These are phyloP conservation scores for Mus caroli DNA, from an alignment of 2,797 vertebrate species.

Conservation along the genomic window DNA sequence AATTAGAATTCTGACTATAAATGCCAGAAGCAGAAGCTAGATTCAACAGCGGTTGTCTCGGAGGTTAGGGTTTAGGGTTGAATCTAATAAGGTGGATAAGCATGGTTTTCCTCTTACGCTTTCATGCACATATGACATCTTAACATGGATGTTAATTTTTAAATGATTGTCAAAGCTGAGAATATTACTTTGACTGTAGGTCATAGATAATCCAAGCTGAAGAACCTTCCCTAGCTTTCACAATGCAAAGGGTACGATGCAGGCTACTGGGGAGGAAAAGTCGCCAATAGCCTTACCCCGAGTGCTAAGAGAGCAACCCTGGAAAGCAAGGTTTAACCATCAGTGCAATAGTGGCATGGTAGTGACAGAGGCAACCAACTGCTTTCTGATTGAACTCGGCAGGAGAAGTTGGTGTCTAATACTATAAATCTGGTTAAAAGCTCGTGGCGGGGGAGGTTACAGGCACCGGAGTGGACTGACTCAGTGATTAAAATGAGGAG, in stretches of 20 bases:
- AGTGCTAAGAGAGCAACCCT: background rate
- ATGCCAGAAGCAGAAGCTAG: background rate
- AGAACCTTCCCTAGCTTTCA: background rate
- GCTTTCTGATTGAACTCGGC: background rate
- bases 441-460: background rate
- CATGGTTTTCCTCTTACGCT: slow-evolving; percentile 30
- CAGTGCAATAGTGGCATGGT: background rate
- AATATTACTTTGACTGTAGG: background rate
- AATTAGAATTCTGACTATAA: slow-evolving; percentile 8
- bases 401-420: background rate
- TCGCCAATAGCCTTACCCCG: background rate
- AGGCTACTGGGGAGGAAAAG: too few species aligned
- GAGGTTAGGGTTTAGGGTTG: background rate
- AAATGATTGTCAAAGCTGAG: slow-evolving; percentile 31
- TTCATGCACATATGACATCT: background rate
- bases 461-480: background rate
- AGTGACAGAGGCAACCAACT: background rate
- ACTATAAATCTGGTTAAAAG: background rate
- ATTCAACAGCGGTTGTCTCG: background rate
- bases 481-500: background rate
- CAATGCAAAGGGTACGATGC: too few species aligned
- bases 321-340: background rate
- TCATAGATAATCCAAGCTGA: background rate
- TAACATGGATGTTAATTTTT: slow-evolving; percentile 36
- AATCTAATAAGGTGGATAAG: background rate